Percentiles rank a stretch among this genome's conserved stretches.
These are phyloP conservation scores for Steatocranus sp. DNA, from an alignment of 2,797 vertebrate species.

Conservation along the genomic window DNA sequence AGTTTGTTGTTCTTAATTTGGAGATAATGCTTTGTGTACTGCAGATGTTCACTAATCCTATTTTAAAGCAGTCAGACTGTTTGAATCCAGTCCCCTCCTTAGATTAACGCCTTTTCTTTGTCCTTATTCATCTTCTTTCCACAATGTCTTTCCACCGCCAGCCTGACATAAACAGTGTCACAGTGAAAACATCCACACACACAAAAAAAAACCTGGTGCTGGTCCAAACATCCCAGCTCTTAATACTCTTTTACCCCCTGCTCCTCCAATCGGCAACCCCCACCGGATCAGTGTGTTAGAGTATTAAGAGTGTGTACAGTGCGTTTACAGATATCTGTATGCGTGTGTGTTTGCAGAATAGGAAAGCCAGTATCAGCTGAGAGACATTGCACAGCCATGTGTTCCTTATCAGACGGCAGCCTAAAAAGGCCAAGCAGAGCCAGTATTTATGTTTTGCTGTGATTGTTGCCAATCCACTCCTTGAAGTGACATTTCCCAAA, in stretches of 20 bases:
- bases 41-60: background rate
- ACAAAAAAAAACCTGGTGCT: conserved; percentile 1
- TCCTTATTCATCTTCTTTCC: background rate
- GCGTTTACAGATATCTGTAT: background rate
- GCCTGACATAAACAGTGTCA: background rate
- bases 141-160: background rate
- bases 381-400: conserved; percentile 10
- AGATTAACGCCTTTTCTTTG: background rate
- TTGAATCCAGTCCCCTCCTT: background rate
- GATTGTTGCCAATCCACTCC: background rate
- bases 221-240: conserved; percentile 6
- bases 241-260: background rate
- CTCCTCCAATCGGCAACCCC: background rate
- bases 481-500: conserved; percentile 24
- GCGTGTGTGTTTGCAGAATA: background rate
- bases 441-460: background rate
- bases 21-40: background rate
- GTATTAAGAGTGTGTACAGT: background rate
- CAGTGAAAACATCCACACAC: background rate
- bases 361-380: background rate
- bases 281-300: background rate
- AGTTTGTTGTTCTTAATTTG: background rate
- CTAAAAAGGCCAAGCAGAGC: conserved; percentile 5
- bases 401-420: conserved; percentile 17
- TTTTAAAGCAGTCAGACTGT: background rate